A percentile compares a stretch with the other conserved stretches of the same genome.
These are phyloP conservation scores for Pelodytes ibericus DNA, from an alignment of 2,797 vertebrate species.

Conservation along the genomic window DNA sequence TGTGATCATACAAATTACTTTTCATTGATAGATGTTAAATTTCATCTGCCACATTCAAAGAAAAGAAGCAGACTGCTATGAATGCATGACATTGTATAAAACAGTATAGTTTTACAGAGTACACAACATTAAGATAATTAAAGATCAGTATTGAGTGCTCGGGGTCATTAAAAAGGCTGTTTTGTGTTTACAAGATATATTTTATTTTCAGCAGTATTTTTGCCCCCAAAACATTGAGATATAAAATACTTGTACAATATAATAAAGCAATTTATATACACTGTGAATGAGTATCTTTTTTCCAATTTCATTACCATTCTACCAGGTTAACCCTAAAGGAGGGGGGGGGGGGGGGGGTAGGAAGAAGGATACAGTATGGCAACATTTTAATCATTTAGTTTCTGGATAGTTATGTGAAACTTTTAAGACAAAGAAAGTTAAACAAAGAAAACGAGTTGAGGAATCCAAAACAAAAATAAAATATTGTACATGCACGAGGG, in stretches of 20 bases:
- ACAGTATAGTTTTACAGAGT: too few relatives aligned
- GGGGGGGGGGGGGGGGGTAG: too few relatives aligned
- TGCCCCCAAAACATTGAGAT: constrained; percentile 49
- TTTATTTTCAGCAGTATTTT: constrained; percentile 47
- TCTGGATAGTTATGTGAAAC: too few relatives aligned
- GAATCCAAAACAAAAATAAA: not conserved
- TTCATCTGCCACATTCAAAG: too few relatives aligned
- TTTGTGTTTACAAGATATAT: constrained; percentile 31
- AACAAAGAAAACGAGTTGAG: not conserved
- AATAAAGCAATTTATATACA: constrained; percentile 54
- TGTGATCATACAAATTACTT: too few relatives aligned
- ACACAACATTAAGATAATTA: too few relatives aligned
- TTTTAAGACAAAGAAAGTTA: not conserved
- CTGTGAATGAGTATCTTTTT: constrained; percentile 17
- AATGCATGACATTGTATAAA: too few relatives aligned
- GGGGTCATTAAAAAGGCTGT: not conserved
- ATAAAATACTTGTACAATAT: constrained; percentile 55
- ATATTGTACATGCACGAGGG: not conserved
- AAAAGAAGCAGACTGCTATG: too few relatives aligned
- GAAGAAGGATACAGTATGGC: not conserved
- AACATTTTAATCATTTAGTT: not conserved
- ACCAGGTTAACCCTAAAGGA: not conserved
- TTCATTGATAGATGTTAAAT: too few relatives aligned
- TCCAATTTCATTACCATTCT: not conserved
- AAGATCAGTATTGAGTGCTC: too few relatives aligned